Evolutionary conservation across 2,888 invertebrate genomes (phyloP), one percentile per base, ranked within the genome.

Genomic region (Ernsta delagoae): DNA sequence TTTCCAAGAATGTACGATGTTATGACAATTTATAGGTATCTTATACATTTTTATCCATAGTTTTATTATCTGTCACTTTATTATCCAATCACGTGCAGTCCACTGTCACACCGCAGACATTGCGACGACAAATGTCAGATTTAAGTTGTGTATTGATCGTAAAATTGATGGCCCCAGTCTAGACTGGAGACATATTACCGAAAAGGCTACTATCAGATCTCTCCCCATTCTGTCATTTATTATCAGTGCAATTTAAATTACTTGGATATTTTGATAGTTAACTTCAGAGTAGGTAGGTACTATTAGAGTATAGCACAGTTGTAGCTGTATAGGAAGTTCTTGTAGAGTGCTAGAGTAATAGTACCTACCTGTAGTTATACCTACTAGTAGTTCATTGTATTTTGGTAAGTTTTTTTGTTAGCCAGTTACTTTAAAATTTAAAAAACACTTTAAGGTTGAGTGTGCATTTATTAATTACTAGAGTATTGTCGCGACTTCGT

Each of bases 141-240:
- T 67, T 67, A 43, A 67, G 45, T 56, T 48, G 67, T 61, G 48
- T 61, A 67, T 67, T 67, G 61, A 12, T 34, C 45, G 48, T 67
- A 56, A 60, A 60, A 48, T 56, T 67, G 67, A 60, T 67, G 61
- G 61, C 60, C 11, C 5, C 41, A 34, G 67, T 61, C 61, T 67
- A 67, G 67, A 67, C 67, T 56, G 63, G 63, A 12, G 64, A 67
- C 61, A 61, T 54, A 54, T 67, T 56, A 67, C 36, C 45, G 31
- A 54, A 60, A 59, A 67, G 34, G 61, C 61, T 67, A 67, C 61
- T 56, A 67, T 61, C 56, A 56, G 56, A 61, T 61, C 61, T n/a
- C 61, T 39, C 34, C 31, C 54, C 43, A 54, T 43, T 67, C 45
- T 54, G 43, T 61, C 54, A 67, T 61, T 66, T 66, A 66, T 67